Percentiles rank a stretch among this genome's conserved stretches.
Evolutionary conservation across 2,113 vertebrate genomes (phyloP).

Genomic region (Psettodes erumei): DNA sequence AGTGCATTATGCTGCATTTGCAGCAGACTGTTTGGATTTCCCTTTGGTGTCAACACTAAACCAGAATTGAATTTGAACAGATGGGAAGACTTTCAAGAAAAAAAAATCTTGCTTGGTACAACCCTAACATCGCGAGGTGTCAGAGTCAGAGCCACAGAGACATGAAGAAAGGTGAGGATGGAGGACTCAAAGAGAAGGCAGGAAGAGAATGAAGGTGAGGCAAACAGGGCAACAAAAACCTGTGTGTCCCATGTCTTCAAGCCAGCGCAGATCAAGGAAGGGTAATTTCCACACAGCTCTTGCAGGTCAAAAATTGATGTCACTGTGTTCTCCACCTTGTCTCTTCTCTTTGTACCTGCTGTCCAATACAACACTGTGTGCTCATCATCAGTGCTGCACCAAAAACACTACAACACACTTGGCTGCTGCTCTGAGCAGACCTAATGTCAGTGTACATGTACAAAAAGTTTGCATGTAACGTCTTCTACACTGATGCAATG

Average conservation of each 20-base stretch:
- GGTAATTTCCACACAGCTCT: neutral
- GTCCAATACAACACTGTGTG: neutral
- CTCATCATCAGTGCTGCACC: neutral
- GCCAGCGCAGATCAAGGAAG: neutral
- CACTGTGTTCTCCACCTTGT: neutral
- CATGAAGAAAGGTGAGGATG: neutral
- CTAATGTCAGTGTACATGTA: neutral
- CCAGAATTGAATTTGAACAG: neutral
- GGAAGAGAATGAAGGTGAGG: neutral
- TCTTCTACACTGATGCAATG: neutral
- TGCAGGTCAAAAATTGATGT: neutral
- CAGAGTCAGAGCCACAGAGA: neutral
- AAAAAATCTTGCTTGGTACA: neutral
- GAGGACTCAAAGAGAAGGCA: neutral
- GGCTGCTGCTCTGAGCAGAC: neutral
- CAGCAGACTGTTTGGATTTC: neutral
- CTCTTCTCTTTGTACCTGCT: neutral
- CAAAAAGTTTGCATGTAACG: neutral
- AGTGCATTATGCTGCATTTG: neutral
- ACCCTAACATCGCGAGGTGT: neutral
- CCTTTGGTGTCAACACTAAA: neutral
- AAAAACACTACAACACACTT: neutral
- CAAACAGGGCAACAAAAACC: neutral
- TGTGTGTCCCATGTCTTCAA: neutral
- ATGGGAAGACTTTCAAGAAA: neutral